phyloP scores from a whole-genome alignment of 1,140 invertebrate species.

The Acromyrmex echinatior region DNA sequence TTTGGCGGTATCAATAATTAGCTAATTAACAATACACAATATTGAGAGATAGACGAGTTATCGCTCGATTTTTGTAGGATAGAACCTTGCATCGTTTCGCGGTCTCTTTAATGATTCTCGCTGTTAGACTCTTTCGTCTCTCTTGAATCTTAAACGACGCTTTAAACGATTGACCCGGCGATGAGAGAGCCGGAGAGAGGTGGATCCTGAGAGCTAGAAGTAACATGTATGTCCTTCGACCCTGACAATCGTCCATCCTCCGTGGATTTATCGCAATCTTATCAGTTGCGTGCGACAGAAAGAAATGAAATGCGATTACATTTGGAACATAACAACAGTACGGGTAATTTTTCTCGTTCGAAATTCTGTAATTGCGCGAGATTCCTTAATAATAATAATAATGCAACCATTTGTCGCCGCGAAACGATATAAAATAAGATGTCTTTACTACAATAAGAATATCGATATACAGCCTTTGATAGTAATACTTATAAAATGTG shows the following conservation, averaged over 20 bases:
- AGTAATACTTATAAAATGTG: neutral
- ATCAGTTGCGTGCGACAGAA: conserved; percentile 21
- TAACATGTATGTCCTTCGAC: conserved; percentile 60
- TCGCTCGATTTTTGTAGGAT: conserved; percentile 29
- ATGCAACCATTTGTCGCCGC: neutral
- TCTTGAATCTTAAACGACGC: conserved; percentile 57
- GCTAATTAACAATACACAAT: conserved; percentile 34
- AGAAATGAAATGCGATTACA: conserved; percentile 19
- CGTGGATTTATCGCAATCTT: conserved; percentile 49
- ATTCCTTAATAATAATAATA: neutral
- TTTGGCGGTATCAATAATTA: conserved; percentile 14
- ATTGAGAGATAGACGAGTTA: conserved; percentile 45
- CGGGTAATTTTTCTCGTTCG: neutral
- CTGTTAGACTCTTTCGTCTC: conserved; percentile 66
- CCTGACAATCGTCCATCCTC: conserved; percentile 73
- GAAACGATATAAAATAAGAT: neutral
- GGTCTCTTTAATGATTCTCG: conserved; percentile 60
- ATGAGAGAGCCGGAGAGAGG: neutral
- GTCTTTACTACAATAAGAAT: neutral
- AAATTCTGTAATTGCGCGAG: neutral
- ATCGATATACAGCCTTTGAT: neutral
- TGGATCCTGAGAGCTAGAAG: conserved; percentile 55
- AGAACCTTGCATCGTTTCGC: conserved; percentile 24
- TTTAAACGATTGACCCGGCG: conserved; percentile 28
- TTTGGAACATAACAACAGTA: neutral